These are phyloP conservation scores for Trichonephila inaurata DNA, from an alignment of 1,140 invertebrate species.

Conservation along the genomic window DNA sequence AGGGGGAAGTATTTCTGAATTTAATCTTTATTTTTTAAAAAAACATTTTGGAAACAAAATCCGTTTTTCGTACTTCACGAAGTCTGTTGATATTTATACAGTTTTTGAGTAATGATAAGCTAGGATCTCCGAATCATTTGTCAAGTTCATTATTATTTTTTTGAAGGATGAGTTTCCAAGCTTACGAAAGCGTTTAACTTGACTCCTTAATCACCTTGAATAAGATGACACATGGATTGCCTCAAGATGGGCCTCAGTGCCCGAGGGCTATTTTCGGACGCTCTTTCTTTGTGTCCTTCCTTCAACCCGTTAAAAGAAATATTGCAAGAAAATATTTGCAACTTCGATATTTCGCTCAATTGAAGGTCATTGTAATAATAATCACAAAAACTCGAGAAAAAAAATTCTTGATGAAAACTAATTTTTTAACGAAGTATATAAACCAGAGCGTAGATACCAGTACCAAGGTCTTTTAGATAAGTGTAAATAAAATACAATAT, in stretches of 20 bases:
- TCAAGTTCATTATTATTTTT: constrained; percentile 3
- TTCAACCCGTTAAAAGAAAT: neutral
- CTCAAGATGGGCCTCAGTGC: neutral
- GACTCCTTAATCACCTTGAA: constrained; percentile 1
- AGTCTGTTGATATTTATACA: neutral
- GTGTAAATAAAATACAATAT: neutral
- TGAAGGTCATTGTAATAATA: neutral
- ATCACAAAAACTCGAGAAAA: neutral
- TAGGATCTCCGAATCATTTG: neutral
- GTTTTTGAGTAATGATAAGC: neutral
- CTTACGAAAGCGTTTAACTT: neutral
- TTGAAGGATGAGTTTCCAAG: neutral
- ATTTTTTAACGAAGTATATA: neutral
- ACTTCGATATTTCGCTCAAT: neutral
- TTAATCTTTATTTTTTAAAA: too few relatives aligned
- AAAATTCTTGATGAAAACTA: neutral
- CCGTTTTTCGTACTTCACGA: neutral
- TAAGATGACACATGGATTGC: constrained; percentile 1
- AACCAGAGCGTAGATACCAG: neutral
- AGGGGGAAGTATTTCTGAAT: too few relatives aligned
- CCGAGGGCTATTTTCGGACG: neutral
- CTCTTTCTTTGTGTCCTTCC: neutral
- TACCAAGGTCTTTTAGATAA: neutral
- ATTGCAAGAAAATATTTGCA: neutral
- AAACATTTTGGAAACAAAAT: too few relatives aligned